Conservation (phyloP, 2,888 invertebrate genomes). For the Venusia cambrica region DNA sequence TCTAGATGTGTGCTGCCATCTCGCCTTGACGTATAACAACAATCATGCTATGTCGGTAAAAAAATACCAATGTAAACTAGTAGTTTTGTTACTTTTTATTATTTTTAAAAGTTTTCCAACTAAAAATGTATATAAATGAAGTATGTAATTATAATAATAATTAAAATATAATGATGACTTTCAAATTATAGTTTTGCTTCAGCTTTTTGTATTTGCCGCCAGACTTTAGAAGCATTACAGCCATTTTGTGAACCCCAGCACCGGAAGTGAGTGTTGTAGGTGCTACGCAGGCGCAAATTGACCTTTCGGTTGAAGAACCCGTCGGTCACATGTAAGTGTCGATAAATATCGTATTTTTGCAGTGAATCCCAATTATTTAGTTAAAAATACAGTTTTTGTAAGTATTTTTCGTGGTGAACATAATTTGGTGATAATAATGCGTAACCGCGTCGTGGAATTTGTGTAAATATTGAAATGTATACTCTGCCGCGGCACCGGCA, state of each 20-base stretch:
- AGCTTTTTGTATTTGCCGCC: slow-evolving; percentile 58
- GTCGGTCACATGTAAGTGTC: slow-evolving; percentile 95
- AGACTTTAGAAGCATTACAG: slow-evolving; percentile 49
- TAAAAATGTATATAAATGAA: too few species aligned
- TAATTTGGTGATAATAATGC: slow-evolving; percentile 62
- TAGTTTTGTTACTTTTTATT: slow-evolving; percentile 15
- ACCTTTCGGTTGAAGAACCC: slow-evolving; percentile 93
- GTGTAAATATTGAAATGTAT: slow-evolving; percentile 62
- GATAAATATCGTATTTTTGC: slow-evolving; percentile 80
- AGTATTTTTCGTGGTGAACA: slow-evolving; percentile 73
- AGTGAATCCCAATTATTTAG: slow-evolving; percentile 68
- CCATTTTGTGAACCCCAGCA: slow-evolving; percentile 76
- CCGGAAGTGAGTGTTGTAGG: slow-evolving; percentile 80
- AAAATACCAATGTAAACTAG: slow-evolving; percentile 4
- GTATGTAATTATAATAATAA: too few species aligned
- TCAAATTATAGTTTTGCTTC: too few species aligned
- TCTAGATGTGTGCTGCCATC: slow-evolving; percentile 24
- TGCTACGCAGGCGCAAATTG: slow-evolving; percentile 86
- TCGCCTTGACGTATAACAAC: slow-evolving; percentile 5
- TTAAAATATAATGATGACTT: not conserved
- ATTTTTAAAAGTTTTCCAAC: too few species aligned
- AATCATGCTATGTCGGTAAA: slow-evolving; percentile 22
- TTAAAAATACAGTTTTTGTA: slow-evolving; percentile 70
- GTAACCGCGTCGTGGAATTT: slow-evolving; percentile 59
- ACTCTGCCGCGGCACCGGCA: slow-evolving; percentile 70